Evolutionary conservation across 2,888 invertebrate genomes (phyloP).

Genomic region (Microchrysa polita): DNA sequence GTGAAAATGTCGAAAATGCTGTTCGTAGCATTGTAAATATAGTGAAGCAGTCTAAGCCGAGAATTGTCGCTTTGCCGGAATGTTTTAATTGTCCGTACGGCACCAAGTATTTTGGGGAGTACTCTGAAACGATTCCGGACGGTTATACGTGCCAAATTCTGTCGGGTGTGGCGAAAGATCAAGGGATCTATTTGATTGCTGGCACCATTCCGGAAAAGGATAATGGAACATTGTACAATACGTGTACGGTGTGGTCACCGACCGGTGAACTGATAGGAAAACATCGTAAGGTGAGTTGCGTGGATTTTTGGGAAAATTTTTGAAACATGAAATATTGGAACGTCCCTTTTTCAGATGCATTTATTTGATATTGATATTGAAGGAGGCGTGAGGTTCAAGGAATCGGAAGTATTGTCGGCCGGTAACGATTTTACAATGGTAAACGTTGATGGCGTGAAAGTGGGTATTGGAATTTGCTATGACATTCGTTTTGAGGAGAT

Average conservation of each 20-base stretch:
- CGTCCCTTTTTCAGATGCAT: slow-evolving; percentile 73
- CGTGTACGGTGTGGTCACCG: slow-evolving; percentile 86
- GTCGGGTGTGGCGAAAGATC: slow-evolving; percentile 78
- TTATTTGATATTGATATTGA: slow-evolving; percentile 96
- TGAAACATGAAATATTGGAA: slow-evolving; percentile 3
- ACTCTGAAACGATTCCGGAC: slow-evolving; percentile 84
- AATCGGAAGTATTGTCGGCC: slow-evolving; percentile 83
- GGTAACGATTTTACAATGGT: slow-evolving; percentile 81
- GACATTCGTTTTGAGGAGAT: slow-evolving; percentile 93
- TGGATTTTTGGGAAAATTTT: background rate
- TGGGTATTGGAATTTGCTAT: slow-evolving; percentile 95
- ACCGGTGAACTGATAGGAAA: slow-evolving; percentile 80
- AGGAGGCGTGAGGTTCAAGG: slow-evolving; percentile 90
- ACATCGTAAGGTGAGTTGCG: slow-evolving; percentile 77
- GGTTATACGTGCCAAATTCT: slow-evolving; percentile 79
- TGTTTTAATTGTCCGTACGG: slow-evolving; percentile 97
- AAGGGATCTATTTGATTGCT: slow-evolving; percentile 83
- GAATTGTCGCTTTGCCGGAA: slow-evolving; percentile 79
- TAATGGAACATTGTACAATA: slow-evolving; percentile 77
- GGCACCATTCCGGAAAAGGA: slow-evolving; percentile 89
- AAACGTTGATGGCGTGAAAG: slow-evolving; percentile 73
- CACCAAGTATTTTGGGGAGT: slow-evolving; percentile 82
- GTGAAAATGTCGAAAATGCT: slow-evolving; percentile 79
- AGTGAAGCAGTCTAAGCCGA: slow-evolving; percentile 69
- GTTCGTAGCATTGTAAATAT: slow-evolving; percentile 76